Conservation (phyloP, 2,888 invertebrate species). For the Protonemura montana region DNA sequence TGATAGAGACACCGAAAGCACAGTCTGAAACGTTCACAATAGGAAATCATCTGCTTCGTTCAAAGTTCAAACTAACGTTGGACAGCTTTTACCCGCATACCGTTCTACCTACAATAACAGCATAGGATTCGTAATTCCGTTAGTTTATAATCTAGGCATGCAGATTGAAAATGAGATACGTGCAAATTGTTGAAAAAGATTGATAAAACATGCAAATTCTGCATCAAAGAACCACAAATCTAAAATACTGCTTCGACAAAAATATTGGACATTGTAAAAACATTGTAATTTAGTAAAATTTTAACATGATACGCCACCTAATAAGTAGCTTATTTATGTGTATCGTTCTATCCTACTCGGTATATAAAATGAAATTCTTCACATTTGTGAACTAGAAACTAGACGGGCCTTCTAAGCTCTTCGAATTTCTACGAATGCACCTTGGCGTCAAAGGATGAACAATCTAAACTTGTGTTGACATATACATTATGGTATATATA, state of each 20-base stretch:
- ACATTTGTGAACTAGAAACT: not conserved
- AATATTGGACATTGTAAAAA: constrained; percentile 40
- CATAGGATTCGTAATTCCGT: not conserved
- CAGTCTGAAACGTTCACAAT: not conserved
- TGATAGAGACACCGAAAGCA: not conserved
- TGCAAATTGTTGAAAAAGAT: constrained; percentile 34
- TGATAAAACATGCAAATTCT: constrained; percentile 14
- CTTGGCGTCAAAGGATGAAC: not conserved
- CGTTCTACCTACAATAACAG: not conserved
- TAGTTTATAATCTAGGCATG: constrained; percentile 17
- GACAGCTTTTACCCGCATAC: not conserved
- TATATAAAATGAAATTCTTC: not conserved
- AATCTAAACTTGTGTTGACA: not conserved
- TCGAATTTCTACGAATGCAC: not conserved
- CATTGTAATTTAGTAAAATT: constrained; percentile 3
- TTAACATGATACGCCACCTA: too few species aligned
- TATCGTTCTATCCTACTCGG: too few species aligned
- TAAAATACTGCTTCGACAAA: constrained; percentile 35
- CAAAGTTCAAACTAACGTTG: not conserved
- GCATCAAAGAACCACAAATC: constrained; percentile 19
- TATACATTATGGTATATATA: too few species aligned
- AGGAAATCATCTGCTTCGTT: not conserved
- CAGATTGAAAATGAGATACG: constrained; percentile 18
- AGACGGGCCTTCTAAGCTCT: not conserved
- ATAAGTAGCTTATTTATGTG: too few species aligned